phyloP scores from a whole-genome alignment of 2,797 vertebrate genomes.

The Columba guinea region DNA sequence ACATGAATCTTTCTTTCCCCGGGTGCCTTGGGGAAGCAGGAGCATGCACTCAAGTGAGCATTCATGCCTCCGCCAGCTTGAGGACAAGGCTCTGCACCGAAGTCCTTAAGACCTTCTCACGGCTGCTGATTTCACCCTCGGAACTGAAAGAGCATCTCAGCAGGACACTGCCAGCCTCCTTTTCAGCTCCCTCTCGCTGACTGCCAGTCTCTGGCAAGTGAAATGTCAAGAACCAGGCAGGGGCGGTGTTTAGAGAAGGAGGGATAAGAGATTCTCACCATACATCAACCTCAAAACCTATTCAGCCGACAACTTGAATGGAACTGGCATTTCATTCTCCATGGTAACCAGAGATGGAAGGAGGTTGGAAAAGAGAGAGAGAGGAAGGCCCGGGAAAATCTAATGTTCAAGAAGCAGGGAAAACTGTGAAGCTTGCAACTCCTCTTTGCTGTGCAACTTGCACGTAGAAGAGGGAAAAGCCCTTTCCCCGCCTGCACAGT shows the following conservation, averaged over 20 bases:
- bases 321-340: slow-evolving; percentile 72
- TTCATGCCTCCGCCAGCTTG: slow-evolving; percentile 33
- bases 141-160: slow-evolving; percentile 70
- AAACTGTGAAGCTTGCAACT: slow-evolving; percentile 39
- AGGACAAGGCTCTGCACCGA: slow-evolving; percentile 34
- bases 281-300: slow-evolving; percentile 77
- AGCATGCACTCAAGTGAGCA: slow-evolving; percentile 46
- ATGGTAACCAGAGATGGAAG: slow-evolving; percentile 72
- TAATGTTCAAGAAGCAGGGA: neutral
- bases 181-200: slow-evolving; percentile 65
- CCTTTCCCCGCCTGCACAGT: neutral
- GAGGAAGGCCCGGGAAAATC: neutral
- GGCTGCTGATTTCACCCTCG: slow-evolving; percentile 60
- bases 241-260: slow-evolving; percentile 69
- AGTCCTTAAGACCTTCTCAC: slow-evolving; percentile 65
- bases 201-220: slow-evolving; percentile 68
- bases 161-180: slow-evolving; percentile 69
- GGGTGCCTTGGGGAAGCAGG: neutral
- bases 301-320: slow-evolving; percentile 72
- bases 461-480: neutral
- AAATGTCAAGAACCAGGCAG: slow-evolving; percentile 73
- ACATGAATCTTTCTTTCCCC: neutral
- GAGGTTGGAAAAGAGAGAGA: neutral
- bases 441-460: neutral
- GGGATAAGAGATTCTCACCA: slow-evolving; percentile 77